These are phyloP conservation scores for Zenarchopterus dispar DNA, from an alignment of 2,797 vertebrate species.

Conservation along the genomic window DNA sequence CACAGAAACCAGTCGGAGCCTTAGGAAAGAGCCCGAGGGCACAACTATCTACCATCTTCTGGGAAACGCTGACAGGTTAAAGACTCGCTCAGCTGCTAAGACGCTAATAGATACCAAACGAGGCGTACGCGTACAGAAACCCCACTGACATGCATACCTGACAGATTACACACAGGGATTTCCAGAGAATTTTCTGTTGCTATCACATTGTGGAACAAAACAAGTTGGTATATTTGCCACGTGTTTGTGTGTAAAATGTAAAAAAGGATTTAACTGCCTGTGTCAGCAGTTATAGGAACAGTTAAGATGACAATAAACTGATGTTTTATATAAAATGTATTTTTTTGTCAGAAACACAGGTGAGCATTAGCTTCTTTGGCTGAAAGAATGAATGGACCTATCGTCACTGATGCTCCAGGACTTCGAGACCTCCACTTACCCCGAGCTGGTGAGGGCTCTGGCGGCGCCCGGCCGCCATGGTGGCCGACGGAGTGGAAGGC, in stretches of 20 bases:
- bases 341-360: too few relatives aligned
- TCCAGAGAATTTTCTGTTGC: conserved; percentile 19
- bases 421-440: conserved; percentile 67
- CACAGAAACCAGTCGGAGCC: too few relatives aligned
- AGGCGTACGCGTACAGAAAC: conserved; percentile 21
- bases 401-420: background rate
- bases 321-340: too few relatives aligned
- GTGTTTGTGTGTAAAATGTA: too few relatives aligned
- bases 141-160: conserved; percentile 20
- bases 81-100: conserved; percentile 36
- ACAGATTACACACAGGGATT: conserved; percentile 18
- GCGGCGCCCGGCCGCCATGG: conserved; percentile 34
- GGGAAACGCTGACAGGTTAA: conserved; percentile 27
- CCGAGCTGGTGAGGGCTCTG: conserved; percentile 56
- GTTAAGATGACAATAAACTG: too few relatives aligned
- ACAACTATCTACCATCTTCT: conserved; percentile 6
- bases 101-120: conserved; percentile 36
- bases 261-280: too few relatives aligned
- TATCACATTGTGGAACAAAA: background rate
- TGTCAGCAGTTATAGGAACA: too few relatives aligned
- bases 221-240: too few relatives aligned
- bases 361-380: too few relatives aligned
- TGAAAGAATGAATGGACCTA: background rate
- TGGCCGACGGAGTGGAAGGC: conserved; percentile 21
- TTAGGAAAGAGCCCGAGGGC: conserved; percentile 20